Evolutionary conservation across 1,140 invertebrate species (phyloP), one percentile per base, ranked within the genome.

Genomic region (Schlechtendalia chinensis): DNA sequence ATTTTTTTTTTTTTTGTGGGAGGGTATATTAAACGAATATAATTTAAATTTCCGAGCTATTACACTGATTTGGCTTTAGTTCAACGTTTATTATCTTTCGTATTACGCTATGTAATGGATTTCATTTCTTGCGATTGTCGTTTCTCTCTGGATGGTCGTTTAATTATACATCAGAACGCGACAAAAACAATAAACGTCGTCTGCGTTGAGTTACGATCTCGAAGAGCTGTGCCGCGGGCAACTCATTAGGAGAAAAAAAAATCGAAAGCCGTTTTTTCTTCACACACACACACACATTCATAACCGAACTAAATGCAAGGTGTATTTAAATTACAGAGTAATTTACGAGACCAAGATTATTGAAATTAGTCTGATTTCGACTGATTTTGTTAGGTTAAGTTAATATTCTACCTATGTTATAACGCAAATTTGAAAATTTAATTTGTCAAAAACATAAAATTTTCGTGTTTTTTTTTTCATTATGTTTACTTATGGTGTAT

Each of bases 11-110:
- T n/a, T n/a, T n/a, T n/a, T n/a, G n/a, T n/a, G n/a, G 32, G 32
- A 39, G 32, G 3, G 32, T 39, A 39, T 8, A 39, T 39, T 8
- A 56, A 74, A 10, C 22, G 54, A 58, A 77, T 59, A 56, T 77
- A 77, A 77, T 77, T 77, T 54, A 77, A 77, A 77, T 77, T 77
- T 77, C 72, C 72, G 10, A 45, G 72, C 72, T 77, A 59, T 77
- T 77, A 59, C 56, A 77, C 72, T 59, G 54, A 77, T 77, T 77
- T 77, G 72, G 72, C 72, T 77, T 39, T 59, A 17, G 72, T 45
- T 59, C 54, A 58, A 77, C 45, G 29, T 39, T 77, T 59, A 77
- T 77, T 77, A 77, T 77, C 72, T 39, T 77, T 24, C n/a, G 72
- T 59, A 45, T 59, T 58, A 77, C 50, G 47, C 27, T n/a, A 24